phyloP scores from a whole-genome alignment of 2,888 invertebrate species.

The Megastigmus dorsalis region DNA sequence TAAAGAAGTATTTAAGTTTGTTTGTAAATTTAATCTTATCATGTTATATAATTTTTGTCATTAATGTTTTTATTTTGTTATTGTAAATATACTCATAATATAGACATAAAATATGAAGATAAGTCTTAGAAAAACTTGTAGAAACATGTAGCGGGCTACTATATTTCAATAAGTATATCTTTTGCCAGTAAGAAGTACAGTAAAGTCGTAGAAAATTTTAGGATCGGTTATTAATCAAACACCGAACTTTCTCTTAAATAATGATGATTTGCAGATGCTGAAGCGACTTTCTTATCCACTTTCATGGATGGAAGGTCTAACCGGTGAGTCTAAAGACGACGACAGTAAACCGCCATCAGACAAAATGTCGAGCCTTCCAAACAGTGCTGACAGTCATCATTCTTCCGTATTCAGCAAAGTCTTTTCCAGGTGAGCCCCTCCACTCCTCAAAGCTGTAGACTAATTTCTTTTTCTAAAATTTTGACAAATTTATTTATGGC shows the following conservation, averaged over 20 bases:
- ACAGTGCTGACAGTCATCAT: constrained; percentile 80
- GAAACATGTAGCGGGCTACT: too few relatives aligned
- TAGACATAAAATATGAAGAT: too few relatives aligned
- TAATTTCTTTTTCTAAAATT: constrained; percentile 28
- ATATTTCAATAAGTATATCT: too few relatives aligned
- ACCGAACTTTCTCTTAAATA: constrained; percentile 9
- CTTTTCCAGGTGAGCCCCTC: constrained; percentile 84
- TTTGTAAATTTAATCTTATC: too few relatives aligned
- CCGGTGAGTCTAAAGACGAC: constrained; percentile 81
- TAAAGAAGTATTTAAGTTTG: too few relatives aligned
- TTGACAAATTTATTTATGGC: neutral
- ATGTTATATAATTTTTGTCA: too few relatives aligned
- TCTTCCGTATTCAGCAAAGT: constrained; percentile 92
- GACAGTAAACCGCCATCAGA: constrained; percentile 77
- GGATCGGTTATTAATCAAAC: too few relatives aligned
- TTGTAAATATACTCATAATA: too few relatives aligned
- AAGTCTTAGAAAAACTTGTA: too few relatives aligned
- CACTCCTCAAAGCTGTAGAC: neutral
- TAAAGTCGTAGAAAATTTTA: too few relatives aligned
- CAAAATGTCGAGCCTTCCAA: constrained; percentile 78
- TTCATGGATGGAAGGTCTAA: constrained; percentile 93
- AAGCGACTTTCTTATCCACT: constrained; percentile 93
- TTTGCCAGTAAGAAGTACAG: too few relatives aligned
- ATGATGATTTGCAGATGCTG: constrained; percentile 81
- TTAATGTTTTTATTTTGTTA: too few relatives aligned